phyloP scores from a whole-genome alignment of 2,888 invertebrate genomes.

The Zaprionus obscuricornis region DNA sequence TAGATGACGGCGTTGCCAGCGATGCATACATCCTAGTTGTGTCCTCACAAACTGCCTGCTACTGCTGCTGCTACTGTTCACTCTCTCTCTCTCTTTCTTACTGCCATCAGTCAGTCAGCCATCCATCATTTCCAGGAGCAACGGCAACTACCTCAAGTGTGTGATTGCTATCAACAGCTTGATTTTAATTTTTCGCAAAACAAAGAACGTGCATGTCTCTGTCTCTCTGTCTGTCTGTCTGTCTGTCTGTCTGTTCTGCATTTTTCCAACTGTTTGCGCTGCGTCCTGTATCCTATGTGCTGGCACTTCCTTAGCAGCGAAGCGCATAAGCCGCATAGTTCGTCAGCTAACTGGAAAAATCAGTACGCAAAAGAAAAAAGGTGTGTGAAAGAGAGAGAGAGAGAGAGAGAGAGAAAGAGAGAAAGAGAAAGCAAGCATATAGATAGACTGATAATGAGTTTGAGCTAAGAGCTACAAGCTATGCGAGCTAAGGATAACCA shows the following conservation, averaged over 20 bases:
- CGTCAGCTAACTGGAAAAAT: conserved; percentile 74
- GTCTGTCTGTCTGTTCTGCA: conserved; percentile 18
- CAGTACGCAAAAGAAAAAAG: conserved; percentile 55
- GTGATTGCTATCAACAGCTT: conserved; percentile 78
- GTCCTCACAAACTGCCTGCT: conserved; percentile 3
- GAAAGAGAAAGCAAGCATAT: conserved; percentile 17
- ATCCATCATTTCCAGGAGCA: conserved; percentile 56
- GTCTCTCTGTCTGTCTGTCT: conserved; percentile 17
- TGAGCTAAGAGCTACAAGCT: too few species aligned
- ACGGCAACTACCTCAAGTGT: conserved; percentile 60
- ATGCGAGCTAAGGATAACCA: conserved; percentile 23
- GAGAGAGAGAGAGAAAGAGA: conserved; percentile 11
- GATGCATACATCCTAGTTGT: conserved; percentile 72
- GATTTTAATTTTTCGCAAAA: conserved; percentile 64
- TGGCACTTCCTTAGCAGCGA: conserved; percentile 47
- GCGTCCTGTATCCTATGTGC: conserved; percentile 15
- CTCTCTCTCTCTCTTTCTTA: not conserved
- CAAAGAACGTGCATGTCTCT: conserved; percentile 24
- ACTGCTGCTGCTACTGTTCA: conserved; percentile 2
- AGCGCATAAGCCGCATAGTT: conserved; percentile 74
- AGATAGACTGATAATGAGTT: not conserved
- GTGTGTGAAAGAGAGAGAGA: conserved; percentile 46
- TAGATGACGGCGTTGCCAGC: conserved; percentile 50
- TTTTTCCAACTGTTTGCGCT: conserved; percentile 51
- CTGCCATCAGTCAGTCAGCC: conserved; percentile 16